Evolutionary conservation across 2,113 vertebrate genomes (phyloP), one percentile per base, ranked within the genome.

Genomic region (Acanthisitta chloris): DNA sequence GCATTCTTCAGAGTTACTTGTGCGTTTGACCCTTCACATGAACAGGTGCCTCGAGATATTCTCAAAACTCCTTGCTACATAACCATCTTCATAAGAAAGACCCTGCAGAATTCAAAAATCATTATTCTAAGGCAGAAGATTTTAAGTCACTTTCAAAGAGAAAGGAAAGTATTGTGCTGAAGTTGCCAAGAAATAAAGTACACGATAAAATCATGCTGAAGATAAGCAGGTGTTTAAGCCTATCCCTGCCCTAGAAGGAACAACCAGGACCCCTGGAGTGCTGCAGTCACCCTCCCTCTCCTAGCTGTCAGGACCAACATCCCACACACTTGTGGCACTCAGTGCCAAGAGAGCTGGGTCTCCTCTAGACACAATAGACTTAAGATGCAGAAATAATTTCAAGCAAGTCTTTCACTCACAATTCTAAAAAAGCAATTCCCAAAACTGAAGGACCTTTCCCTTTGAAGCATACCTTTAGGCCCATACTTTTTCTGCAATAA

Each of bases 301-400:
- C 51, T 45, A 21, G 25, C 33, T 16, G 7, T 33, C 46, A 74
- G 70, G 34, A 65, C 15, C 55, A 59, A 5, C 2, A 1, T 34
- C 43, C 24, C 8, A 1, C 2, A 12, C 2, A 1, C 28, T 11
- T 0, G 0, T 1, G 5, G 38, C 24, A 54, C 14, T 29, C 4
- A 0, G 1, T 3, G 0, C 19, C 12, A 9, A 33, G 31, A 46
- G 21, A 45, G 19, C 12, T 42, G 34, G 4, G 24, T 26, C 14
- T 59, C 38, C 26, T 62, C 52, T 25, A 82, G 66, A 19, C 48
- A 31, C 38, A 25, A 14, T 29, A 57, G 38, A 14, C 31, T 84
- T 45, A 52, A 34, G 17, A 76, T 0, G 2, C 21, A 70, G 61
- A 81, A 78, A 85, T 33, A 55, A 71, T 43, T 79, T 33, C 78